Evolutionary conservation across 2,113 vertebrate genomes (phyloP).

Genomic region (Nestor notabilis): DNA sequence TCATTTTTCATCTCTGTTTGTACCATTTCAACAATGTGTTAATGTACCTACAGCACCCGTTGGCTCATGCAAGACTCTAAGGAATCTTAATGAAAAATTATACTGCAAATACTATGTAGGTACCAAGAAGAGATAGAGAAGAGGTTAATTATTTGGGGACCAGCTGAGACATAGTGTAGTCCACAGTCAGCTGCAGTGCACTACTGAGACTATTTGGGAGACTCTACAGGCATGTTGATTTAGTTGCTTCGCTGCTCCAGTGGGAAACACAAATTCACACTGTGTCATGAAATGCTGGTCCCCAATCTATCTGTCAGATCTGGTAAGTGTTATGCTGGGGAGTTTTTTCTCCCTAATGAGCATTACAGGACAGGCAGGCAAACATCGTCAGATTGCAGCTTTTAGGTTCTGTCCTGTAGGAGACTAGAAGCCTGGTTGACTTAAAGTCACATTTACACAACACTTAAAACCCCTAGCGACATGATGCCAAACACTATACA

Average conservation of each 20-base stretch:
- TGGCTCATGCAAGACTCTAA: not conserved
- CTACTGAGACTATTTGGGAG: slow-evolving; percentile 11
- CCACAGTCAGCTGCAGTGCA: not conserved
- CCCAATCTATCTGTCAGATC: not conserved
- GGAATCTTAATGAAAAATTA: not conserved
- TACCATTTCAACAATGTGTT: not conserved
- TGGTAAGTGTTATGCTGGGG: not conserved
- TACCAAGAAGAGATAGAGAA: not conserved
- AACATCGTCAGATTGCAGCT: not conserved
- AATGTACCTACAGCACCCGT: not conserved
- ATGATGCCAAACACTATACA: not conserved
- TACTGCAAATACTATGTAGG: not conserved
- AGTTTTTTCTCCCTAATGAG: slow-evolving; percentile 31
- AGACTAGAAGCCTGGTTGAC: not conserved
- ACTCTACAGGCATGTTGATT: slow-evolving; percentile 1
- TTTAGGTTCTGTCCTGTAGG: not conserved
- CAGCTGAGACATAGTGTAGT: not conserved
- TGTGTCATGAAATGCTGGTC: slow-evolving; percentile 1
- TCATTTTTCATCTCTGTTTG: rapidly evolving
- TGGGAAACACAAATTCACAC: slow-evolving; percentile 32
- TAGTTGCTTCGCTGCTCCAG: slow-evolving; percentile 3
- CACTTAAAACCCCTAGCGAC: not conserved
- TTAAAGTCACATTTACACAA: not conserved
- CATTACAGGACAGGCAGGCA: not conserved
- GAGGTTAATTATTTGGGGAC: not conserved